Base-by-base conservation (phyloP, 2,888 invertebrate genomes). In the Helobdella robusta region DNA sequence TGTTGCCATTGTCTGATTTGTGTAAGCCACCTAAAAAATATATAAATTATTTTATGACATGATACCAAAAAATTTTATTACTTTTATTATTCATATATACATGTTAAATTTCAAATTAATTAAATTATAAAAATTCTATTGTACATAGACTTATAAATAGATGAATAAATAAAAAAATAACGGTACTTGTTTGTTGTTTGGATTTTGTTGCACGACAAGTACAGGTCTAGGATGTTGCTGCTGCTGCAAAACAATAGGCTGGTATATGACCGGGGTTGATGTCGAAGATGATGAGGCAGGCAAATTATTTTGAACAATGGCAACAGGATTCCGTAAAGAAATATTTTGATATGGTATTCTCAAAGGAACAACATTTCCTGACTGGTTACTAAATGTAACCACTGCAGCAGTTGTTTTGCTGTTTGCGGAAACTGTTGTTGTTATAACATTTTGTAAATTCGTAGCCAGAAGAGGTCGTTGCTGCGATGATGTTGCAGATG, bases 191-290 rank as follows among this genome's bases (percentile, higher is more conserved):
- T 32, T 56, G 56, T 11, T 30, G 25, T 32, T 25, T 30, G 25
- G 18, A 25, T n/a, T 28, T 56, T 56, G 56, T 20, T 25, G 56
- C 18, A 56, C 25, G 32, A 56, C 56, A 5, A 56, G 56, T n/a
- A 56, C n/a, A 30, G 56, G 56, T 30, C 56, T 56, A n/a, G 25
- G 30, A 48, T 48, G 11, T 15, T 48, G 48, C 56, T 56, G 56
- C 15, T 56, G 56, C 56, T 56, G 56, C 1, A 56, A n/a, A n/a
- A 56, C n/a, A 32, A 56, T n/a, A 15, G 56, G 32, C 32, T 56
- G 56, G 18, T 56, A 32, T 5, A 56, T n/a, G 6, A 56, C 28
- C 4, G 56, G 56, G 4, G 56, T 11, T 32, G 32, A 25, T 11
- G 56, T 30, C 11, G 11, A 15, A 40, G 44, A n/a, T n/a, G n/a